Evolutionary conservation across 2,113 vertebrate genomes (phyloP).

Genomic region (Thalassarche chlororhynchos): DNA sequence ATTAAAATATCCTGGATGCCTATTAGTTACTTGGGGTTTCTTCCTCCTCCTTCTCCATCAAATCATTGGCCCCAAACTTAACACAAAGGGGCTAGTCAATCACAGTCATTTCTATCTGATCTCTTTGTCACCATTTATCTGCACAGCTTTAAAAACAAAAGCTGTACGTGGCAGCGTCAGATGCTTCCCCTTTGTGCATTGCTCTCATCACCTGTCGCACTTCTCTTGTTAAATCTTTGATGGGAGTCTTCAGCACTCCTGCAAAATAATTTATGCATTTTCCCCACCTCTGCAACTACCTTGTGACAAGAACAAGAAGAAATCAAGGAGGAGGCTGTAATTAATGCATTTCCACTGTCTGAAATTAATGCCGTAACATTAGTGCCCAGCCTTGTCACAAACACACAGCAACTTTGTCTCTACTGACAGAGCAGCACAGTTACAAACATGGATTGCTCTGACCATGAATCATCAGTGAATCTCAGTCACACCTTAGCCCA

Average conservation of each 20-base stretch:
- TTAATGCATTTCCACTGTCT: not conserved
- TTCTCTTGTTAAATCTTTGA: slow-evolving; percentile 35
- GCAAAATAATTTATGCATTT: slow-evolving; percentile 48
- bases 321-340: slow-evolving; percentile 18
- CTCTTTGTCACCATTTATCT: slow-evolving; percentile 12
- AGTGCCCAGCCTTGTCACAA: not conserved
- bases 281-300: slow-evolving; percentile 55
- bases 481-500: not conserved
- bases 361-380: not conserved
- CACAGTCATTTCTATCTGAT: slow-evolving; percentile 35
- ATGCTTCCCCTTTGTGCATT: slow-evolving; percentile 43
- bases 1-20: not conserved
- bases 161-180: not conserved
- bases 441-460: not conserved
- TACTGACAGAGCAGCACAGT: not conserved
- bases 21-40: not conserved
- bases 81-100: slow-evolving; percentile 57
- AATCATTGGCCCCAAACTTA: not conserved
- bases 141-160: slow-evolving; percentile 39
- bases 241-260: slow-evolving; percentile 7
- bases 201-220: slow-evolving; percentile 50
- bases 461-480: not conserved
- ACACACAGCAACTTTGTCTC: not conserved
- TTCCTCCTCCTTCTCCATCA: slow-evolving; percentile 4
- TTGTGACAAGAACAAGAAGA: slow-evolving; percentile 43